These are phyloP conservation scores for Agrochola litura DNA, from an alignment of 2,888 invertebrate species.

Conservation along the genomic window DNA sequence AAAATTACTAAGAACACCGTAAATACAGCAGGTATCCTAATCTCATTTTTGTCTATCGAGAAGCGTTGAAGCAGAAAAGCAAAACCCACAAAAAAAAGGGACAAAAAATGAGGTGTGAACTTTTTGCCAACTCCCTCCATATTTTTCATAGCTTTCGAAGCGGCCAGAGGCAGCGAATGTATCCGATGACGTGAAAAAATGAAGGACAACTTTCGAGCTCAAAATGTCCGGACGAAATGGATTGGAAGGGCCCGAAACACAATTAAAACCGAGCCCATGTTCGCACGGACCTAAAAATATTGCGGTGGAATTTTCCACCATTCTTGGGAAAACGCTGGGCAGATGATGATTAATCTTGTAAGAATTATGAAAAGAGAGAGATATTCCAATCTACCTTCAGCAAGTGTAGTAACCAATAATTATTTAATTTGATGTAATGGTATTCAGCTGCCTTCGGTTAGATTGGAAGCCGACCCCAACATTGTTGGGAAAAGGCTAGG, in stretches of 20 bases:
- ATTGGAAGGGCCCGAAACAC: conserved; percentile 31
- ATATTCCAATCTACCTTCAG: too few species aligned
- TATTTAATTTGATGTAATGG: too few species aligned
- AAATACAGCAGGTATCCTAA: not conserved
- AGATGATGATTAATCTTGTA: too few species aligned
- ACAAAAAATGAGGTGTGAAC: not conserved
- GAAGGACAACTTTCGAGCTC: conserved; percentile 2
- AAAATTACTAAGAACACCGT: not conserved
- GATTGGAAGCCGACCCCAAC: too few species aligned
- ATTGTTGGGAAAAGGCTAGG: too few species aligned
- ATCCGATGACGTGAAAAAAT: conserved; percentile 45
- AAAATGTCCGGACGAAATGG: conserved; percentile 32
- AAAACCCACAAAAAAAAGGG: not conserved
- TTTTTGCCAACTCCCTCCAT: not conserved
- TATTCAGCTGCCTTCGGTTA: too few species aligned
- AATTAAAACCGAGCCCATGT: not conserved
- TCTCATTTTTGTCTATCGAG: not conserved
- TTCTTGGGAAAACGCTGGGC: too few species aligned
- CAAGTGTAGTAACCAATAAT: too few species aligned
- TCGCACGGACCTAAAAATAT: too few species aligned
- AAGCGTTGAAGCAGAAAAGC: not conserved
- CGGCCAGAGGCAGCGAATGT: not conserved
- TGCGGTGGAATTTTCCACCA: too few species aligned
- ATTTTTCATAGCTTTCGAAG: conserved; percentile 28
- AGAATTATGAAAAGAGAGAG: too few species aligned